Evolutionary conservation across 2,113 vertebrate species (phyloP).

Genomic region (Porphyrio hochstetteri): DNA sequence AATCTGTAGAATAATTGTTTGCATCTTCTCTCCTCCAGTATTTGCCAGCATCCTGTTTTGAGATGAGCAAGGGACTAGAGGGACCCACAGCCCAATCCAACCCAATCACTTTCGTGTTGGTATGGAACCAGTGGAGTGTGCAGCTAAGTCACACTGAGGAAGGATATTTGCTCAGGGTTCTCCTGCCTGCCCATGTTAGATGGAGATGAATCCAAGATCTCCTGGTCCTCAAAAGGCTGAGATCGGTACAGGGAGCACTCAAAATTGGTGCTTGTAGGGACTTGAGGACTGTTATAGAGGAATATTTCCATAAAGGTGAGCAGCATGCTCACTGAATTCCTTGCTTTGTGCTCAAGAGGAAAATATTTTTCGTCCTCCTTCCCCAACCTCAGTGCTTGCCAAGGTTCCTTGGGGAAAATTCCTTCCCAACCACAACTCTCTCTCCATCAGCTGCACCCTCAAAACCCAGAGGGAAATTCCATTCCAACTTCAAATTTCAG

Average conservation of each 20-base stretch:
- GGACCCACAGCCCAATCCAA: neutral
- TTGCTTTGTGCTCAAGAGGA: neutral
- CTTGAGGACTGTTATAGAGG: neutral
- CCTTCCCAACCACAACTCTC: neutral
- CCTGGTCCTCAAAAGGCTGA: neutral
- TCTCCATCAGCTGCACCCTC: neutral
- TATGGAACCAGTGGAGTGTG: neutral
- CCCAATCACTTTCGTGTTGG: neutral
- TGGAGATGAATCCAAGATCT: neutral
- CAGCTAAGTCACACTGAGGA: neutral
- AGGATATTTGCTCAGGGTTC: neutral
- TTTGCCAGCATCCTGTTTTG: neutral
- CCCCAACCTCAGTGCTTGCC: neutral
- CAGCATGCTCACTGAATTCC: neutral
- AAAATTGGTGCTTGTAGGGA: neutral
- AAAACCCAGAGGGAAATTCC: neutral
- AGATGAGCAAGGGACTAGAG: neutral
- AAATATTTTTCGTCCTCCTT: neutral
- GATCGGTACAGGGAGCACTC: neutral
- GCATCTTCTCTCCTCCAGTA: neutral
- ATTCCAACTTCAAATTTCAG: neutral
- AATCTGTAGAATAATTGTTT: neutral
- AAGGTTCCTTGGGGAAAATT: neutral
- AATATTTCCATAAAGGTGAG: neutral
- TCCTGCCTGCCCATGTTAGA: fast-evolving